phyloP scores from a whole-genome alignment of 2,888 invertebrate species.

The Eupithecia abbreviata region DNA sequence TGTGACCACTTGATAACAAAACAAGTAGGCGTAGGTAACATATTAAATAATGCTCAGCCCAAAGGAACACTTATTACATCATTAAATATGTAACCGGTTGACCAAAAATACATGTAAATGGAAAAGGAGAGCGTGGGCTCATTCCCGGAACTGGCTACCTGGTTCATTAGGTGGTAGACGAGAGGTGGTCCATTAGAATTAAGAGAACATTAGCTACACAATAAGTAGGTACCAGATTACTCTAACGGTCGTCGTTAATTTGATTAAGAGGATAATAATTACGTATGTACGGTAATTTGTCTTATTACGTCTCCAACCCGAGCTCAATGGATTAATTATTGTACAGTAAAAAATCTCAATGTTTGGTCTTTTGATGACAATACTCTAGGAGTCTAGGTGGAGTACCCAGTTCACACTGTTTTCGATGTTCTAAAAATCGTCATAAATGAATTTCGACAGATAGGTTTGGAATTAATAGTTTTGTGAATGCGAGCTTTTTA shows the following conservation, averaged over 20 bases:
- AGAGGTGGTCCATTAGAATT: background rate
- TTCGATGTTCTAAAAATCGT: too few species aligned
- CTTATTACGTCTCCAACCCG: too few species aligned
- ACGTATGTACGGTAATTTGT: background rate
- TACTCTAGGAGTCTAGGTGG: too few species aligned
- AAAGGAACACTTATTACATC: slow-evolving; percentile 4
- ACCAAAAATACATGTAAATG: slow-evolving; percentile 1
- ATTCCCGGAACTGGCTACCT: background rate
- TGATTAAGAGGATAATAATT: background rate
- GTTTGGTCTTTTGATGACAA: too few species aligned
- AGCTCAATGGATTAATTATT: too few species aligned
- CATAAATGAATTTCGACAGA: too few species aligned
- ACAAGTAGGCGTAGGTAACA: background rate
- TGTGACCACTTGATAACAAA: background rate
- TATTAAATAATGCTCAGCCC: background rate
- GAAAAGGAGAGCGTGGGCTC: background rate
- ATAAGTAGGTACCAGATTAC: background rate
- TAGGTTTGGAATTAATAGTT: too few species aligned
- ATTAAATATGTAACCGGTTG: slow-evolving; percentile 5
- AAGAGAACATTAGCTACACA: background rate
- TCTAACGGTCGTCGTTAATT: background rate
- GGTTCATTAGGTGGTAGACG: background rate
- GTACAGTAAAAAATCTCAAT: too few species aligned
- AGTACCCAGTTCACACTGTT: too few species aligned
- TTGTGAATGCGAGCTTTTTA: too few species aligned